Percentiles rank a stretch among this genome's conserved stretches.
phyloP scores from a whole-genome alignment of 2,797 vertebrate genomes.

The Malacoctenus gilli region DNA sequence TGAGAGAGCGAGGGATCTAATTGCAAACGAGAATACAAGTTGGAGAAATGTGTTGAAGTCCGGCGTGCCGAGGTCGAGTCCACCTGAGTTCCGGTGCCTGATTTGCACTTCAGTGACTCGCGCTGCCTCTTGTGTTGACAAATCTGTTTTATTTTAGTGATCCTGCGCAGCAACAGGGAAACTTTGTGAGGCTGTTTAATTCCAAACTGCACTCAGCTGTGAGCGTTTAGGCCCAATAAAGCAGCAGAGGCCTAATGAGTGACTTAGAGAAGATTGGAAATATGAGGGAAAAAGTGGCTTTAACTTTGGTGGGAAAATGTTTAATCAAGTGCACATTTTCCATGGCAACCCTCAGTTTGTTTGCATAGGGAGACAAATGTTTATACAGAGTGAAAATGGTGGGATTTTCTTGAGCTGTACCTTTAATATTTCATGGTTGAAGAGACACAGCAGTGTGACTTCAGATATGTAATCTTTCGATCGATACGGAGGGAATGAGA shows the following conservation, averaged over 20 bases:
- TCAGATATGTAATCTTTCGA: not conserved
- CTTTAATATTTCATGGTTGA: not conserved
- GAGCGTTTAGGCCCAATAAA: constrained; percentile 57
- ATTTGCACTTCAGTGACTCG: no score
- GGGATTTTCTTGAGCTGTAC: not conserved
- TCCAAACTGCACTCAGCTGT: constrained; percentile 50
- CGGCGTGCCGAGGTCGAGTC: not conserved
- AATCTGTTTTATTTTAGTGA: constrained; percentile 2
- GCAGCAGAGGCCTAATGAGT: constrained; percentile 52
- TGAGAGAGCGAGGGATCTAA: constrained; percentile 8
- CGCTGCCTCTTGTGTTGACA: not conserved
- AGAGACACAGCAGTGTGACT: not conserved
- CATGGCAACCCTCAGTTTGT: constrained; percentile 24
- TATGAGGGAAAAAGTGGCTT: constrained; percentile 17
- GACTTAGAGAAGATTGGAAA: constrained; percentile 19
- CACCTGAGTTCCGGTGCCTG: not conserved
- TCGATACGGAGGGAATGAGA: not conserved
- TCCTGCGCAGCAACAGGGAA: not conserved
- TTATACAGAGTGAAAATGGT: not conserved
- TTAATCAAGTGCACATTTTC: constrained; percentile 40
- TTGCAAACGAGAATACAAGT: constrained; percentile 5
- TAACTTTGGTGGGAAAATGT: constrained; percentile 22
- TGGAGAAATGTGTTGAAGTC: constrained; percentile 14
- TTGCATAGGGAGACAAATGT: constrained; percentile 8
- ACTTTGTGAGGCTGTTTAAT: constrained; percentile 34